Conservation (phyloP, 2,113 vertebrate species). For the Pteronura brasiliensis region DNA sequence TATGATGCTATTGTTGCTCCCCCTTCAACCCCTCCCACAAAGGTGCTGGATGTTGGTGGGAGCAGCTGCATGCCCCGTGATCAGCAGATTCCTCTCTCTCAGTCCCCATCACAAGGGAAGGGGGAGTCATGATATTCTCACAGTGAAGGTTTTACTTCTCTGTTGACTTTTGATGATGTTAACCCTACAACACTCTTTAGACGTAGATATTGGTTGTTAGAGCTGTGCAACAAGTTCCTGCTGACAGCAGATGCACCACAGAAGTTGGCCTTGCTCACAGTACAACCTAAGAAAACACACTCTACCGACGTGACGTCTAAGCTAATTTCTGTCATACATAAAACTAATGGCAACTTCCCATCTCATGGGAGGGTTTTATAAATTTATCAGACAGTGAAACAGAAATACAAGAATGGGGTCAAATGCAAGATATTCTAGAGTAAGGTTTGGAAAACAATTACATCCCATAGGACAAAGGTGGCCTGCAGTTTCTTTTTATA, state of each 20-base stretch:
- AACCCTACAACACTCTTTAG: slow-evolving; percentile 16
- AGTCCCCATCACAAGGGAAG: neutral
- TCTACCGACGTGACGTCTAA: neutral
- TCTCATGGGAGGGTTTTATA: neutral
- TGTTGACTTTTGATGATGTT: neutral
- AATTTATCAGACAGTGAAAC: neutral
- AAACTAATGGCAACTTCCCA: neutral
- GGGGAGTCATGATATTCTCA: neutral
- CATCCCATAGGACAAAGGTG: neutral
- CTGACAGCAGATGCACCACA: neutral
- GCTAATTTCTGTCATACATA: neutral
- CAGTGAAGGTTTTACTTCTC: neutral
- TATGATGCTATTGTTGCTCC: slow-evolving; percentile 38
- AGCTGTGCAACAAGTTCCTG: neutral
- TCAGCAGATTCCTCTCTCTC: slow-evolving; percentile 1
- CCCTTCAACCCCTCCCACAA: slow-evolving; percentile 29
- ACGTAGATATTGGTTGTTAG: neutral
- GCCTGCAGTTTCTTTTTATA: neutral
- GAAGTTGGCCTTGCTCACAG: neutral
- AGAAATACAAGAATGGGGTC: neutral
- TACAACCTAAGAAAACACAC: neutral
- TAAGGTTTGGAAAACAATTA: neutral
- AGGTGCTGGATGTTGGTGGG: slow-evolving; percentile 1
- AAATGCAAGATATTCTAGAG: neutral
- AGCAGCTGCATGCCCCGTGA: slow-evolving; percentile 63